These are phyloP conservation scores for Hybos culiciformis DNA, from an alignment of 2,888 invertebrate species.

Conservation along the genomic window DNA sequence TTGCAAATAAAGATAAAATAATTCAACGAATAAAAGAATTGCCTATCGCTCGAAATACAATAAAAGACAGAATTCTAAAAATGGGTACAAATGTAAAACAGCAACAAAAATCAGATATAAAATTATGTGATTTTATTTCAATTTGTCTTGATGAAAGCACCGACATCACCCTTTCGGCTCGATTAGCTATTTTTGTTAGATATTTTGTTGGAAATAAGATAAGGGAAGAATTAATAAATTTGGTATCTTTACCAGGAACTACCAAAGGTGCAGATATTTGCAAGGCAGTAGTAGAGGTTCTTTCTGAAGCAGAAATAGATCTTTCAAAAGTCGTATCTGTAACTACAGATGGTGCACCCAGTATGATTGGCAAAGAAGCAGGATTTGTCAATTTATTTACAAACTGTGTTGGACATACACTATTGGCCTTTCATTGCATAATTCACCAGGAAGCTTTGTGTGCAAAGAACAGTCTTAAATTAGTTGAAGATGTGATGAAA, in stretches of 20 bases:
- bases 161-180: neutral
- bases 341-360: neutral
- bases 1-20: neutral
- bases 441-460: neutral
- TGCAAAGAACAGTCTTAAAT: neutral
- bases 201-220: neutral
- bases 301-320: neutral
- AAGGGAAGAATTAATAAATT: neutral
- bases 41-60: neutral
- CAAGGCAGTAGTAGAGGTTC: neutral
- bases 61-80: neutral
- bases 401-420: neutral
- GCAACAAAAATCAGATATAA: neutral
- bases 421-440: neutral
- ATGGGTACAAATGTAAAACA: neutral
- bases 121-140: neutral
- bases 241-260: neutral
- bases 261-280: neutral
- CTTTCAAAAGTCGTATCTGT: neutral
- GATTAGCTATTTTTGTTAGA: slow-evolving; percentile 1
- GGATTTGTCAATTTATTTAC: neutral
- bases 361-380: neutral
- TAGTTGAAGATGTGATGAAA: neutral
- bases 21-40: neutral
- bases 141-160: neutral